Base-by-base conservation (phyloP, 2,888 invertebrate genomes). In the Gandaritis pyraliata region DNA sequence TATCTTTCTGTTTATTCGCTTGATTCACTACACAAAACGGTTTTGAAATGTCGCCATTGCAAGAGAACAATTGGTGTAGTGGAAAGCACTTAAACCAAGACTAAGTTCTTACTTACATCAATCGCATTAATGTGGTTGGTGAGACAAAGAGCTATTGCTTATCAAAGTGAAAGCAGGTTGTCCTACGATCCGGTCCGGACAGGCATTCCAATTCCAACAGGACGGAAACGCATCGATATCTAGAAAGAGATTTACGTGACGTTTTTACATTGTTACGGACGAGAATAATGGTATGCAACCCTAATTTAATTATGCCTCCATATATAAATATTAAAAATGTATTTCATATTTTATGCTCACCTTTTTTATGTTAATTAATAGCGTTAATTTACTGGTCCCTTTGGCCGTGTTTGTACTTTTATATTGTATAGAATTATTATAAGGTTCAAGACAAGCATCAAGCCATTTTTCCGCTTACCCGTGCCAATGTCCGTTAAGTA, bases 121-220 rank as follows among this genome's bases (percentile, higher is more conserved):
- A 77, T 77, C 72, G 76, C 85, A 86, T 88, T 87, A 90, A 89
- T 89, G 87, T 81, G 71, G 76, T 76, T 77, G 81, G 81, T 81
- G 82, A 83, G 79, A 88, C 87, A 88, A 88, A 86, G 83, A 81
- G 80, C 72, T 68, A 74, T 76, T 76, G 80, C 83, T 90, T 89
- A 90, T 90, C 88, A 80, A 66, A 77, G 87, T 86, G 87, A 89
- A 87, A 88, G 87, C 86, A 77, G 74, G 68, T 71, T 74, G 72
- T 74, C 72, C 65, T 69, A 47, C 58, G 39, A 50, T 58, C 61
- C 71, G 66, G 61, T 69, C 55, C 58, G 53, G 57, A 47, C 53
- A 58, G 63, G 65, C 72, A 69, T 58, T 69, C 66, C 61, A 69
- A 69, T 58, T 69, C 66, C 61, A 69, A 55, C 60, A 64, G 55